Evolutionary conservation across 2,888 invertebrate species (phyloP).

Genomic region (Pedicia rivosa): DNA sequence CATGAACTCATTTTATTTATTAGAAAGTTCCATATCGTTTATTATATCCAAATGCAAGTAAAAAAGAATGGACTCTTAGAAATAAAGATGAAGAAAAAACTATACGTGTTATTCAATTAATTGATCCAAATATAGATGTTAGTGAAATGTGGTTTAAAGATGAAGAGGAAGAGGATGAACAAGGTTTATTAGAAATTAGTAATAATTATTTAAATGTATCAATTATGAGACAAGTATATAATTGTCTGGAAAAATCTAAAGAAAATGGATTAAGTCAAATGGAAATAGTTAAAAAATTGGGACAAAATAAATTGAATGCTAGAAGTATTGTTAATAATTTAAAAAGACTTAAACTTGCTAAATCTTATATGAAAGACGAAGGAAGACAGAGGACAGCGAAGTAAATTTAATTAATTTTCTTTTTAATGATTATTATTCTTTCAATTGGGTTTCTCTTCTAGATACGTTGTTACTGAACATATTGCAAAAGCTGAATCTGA

Average conservation of each 20-base stretch:
- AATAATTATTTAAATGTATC: slow-evolving; percentile 25
- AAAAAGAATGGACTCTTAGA: slow-evolving; percentile 36
- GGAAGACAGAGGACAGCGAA: slow-evolving; percentile 38
- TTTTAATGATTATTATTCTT: neutral
- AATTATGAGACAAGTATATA: slow-evolving; percentile 34
- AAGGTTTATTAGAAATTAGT: slow-evolving; percentile 16
- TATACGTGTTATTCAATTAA: slow-evolving; percentile 36
- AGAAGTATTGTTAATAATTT: slow-evolving; percentile 34
- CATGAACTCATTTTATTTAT: slow-evolving; percentile 1
- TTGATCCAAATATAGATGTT: slow-evolving; percentile 38
- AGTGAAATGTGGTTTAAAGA: slow-evolving; percentile 33
- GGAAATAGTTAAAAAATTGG: slow-evolving; percentile 27
- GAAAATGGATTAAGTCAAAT: slow-evolving; percentile 36
- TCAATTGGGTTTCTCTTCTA: neutral
- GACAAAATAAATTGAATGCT: slow-evolving; percentile 30
- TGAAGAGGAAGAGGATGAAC: slow-evolving; percentile 32
- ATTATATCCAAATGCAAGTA: slow-evolving; percentile 38
- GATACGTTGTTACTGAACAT: slow-evolving; percentile 15
- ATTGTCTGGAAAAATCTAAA: slow-evolving; percentile 32
- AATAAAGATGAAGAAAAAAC: slow-evolving; percentile 31
- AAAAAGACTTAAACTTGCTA: slow-evolving; percentile 28
- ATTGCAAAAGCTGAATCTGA: slow-evolving; percentile 14
- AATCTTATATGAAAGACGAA: slow-evolving; percentile 34
- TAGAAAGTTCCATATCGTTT: slow-evolving; percentile 33
- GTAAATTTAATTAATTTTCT: slow-evolving; percentile 20